Percentiles rank a stretch among this genome's conserved stretches.
Evolutionary conservation across 2,113 vertebrate genomes (phyloP).

Genomic region (Nothobranchius furzeri): DNA sequence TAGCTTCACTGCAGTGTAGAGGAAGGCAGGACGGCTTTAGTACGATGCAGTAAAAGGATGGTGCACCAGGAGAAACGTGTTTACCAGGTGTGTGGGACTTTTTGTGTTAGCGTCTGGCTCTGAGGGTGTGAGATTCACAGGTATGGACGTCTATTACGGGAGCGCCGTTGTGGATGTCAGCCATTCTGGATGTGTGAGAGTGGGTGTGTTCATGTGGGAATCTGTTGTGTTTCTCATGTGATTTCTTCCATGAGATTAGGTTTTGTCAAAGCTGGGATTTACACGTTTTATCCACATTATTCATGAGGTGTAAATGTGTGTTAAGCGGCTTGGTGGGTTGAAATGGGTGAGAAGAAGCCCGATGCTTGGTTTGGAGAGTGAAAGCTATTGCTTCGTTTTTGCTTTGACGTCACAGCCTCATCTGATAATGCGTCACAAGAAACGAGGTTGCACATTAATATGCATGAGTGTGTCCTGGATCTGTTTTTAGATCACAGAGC

Average conservation of each 20-base stretch:
- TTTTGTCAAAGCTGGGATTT: background rate
- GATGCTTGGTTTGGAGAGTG: constrained; percentile 13
- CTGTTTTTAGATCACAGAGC: constrained; percentile 19
- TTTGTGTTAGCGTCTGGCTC: background rate
- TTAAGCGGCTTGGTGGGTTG: constrained; percentile 16
- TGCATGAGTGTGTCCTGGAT: background rate
- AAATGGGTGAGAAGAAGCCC: constrained; percentile 17
- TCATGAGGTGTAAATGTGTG: constrained; percentile 3
- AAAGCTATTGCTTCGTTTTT: constrained; percentile 39
- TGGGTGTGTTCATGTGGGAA: constrained; percentile 40
- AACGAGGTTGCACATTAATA: background rate
- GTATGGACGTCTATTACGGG: constrained; percentile 37
- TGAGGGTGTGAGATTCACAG: constrained; percentile 13
- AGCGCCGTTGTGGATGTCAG: constrained; percentile 43
- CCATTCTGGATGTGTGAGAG: constrained; percentile 40
- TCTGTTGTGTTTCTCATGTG: background rate
- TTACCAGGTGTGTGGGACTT: constrained; percentile 79
- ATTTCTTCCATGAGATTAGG: background rate
- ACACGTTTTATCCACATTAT: constrained; percentile 1
- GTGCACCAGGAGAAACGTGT: constrained; percentile 83
- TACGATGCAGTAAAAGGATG: constrained; percentile 79
- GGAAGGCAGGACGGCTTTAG: constrained; percentile 68
- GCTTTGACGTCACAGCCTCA: constrained; percentile 46
- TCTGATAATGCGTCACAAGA: constrained; percentile 48
- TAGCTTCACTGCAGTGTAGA: constrained; percentile 79